Percentiles rank a stretch among this genome's conserved stretches.
Conservation (phyloP, 1,140 invertebrate species). For the Pachyrhynchus sulphureomaculatus region DNA sequence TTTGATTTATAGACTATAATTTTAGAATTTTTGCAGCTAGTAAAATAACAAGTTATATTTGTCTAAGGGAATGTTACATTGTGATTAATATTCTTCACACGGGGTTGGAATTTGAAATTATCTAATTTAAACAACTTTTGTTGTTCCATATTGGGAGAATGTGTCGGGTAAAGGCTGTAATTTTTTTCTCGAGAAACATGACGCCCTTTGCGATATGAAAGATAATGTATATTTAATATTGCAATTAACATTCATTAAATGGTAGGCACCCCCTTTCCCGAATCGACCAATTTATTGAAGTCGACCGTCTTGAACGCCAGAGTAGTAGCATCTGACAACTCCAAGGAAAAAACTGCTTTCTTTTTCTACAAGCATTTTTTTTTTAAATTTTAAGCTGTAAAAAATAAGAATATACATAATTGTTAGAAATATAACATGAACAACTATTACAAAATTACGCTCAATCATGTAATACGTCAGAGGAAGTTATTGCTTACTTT, state of each 20-base stretch:
- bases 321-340: slow-evolving; percentile 13
- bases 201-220: slow-evolving; percentile 7
- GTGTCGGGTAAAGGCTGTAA: slow-evolving; percentile 24
- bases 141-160: slow-evolving; percentile 17
- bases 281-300: slow-evolving; percentile 28
- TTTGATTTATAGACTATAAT: too few relatives aligned
- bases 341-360: too few relatives aligned
- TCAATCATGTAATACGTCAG: too few relatives aligned
- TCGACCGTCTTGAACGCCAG: slow-evolving; percentile 14
- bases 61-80: too few relatives aligned
- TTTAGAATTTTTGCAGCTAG: too few relatives aligned
- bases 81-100: too few relatives aligned
- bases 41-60: too few relatives aligned
- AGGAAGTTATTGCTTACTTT: too few relatives aligned
- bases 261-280: slow-evolving; percentile 2
- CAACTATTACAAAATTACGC: too few relatives aligned
- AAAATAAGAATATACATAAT: too few relatives aligned
- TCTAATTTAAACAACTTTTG: slow-evolving; percentile 24
- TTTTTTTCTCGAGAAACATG: slow-evolving; percentile 12
- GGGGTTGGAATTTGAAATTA: slow-evolving; percentile 24
- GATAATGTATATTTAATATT: slow-evolving; percentile 30
- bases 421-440: too few relatives aligned
- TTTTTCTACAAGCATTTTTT: too few relatives aligned
- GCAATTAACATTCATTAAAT: slow-evolving; percentile 30
- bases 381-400: slow-evolving; percentile 11